phyloP scores from a whole-genome alignment of 1,140 invertebrate species.

The Drosophila kikkawai region DNA sequence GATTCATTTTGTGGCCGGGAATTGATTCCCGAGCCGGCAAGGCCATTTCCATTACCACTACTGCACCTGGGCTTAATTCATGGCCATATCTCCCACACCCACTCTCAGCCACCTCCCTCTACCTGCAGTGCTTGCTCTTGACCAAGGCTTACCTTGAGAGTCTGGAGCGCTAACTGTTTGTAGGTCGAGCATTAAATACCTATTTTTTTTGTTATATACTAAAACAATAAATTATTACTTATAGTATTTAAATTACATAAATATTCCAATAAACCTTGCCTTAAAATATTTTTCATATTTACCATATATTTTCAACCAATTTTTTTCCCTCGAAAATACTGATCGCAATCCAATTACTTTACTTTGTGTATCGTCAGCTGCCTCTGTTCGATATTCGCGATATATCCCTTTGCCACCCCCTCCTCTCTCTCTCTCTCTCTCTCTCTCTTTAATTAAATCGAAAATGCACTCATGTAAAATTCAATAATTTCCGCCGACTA shows the following conservation, averaged over 20 bases:
- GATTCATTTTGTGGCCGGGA: conserved; percentile 20
- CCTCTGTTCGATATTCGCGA: conserved; percentile 3
- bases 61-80: conserved; percentile 15
- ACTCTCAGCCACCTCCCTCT: too few relatives aligned
- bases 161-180: neutral
- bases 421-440: conserved; percentile 9
- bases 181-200: neutral
- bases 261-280: fast-evolving
- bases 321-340: neutral
- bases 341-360: conserved; percentile 14
- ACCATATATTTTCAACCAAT: neutral
- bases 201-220: too few relatives aligned
- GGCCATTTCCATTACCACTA: conserved; percentile 15
- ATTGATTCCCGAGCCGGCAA: conserved; percentile 8
- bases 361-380: neutral
- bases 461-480: conserved; percentile 77
- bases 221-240: too few relatives aligned
- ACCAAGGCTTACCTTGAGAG: conserved; percentile 9
- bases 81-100: neutral
- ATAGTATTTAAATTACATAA: neutral
- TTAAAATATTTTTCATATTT: neutral
- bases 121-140: neutral
- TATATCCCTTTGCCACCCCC: neutral
- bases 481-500: conserved; percentile 76
- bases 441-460: conserved; percentile 65